Evolutionary conservation across 2,113 vertebrate genomes (phyloP).

Genomic region (Elephas maximus): DNA sequence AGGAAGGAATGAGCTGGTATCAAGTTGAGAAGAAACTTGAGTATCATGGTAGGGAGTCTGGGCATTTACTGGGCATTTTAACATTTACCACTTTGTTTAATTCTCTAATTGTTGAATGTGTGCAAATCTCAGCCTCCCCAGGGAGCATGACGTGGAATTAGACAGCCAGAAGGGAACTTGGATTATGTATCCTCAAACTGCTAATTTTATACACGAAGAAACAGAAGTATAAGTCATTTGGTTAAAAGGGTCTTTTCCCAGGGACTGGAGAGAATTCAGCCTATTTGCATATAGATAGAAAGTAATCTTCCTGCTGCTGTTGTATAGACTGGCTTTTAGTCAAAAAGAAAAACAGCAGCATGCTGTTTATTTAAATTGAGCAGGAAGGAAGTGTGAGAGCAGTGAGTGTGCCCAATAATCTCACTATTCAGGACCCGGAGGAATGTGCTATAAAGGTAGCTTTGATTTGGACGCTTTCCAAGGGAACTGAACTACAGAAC

Average conservation of each 20-base stretch:
- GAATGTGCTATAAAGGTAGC: slow-evolving; percentile 36
- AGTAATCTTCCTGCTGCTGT: slow-evolving; percentile 49
- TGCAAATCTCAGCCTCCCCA: not conserved
- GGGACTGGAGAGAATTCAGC: not conserved
- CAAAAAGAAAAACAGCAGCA: slow-evolving; percentile 74
- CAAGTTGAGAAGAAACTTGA: not conserved
- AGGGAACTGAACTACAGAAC: not conserved
- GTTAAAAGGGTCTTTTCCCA: slow-evolving; percentile 70
- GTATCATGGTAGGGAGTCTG: not conserved
- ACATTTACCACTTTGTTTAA: not conserved
- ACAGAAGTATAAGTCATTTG: slow-evolving; percentile 66
- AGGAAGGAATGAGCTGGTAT: not conserved
- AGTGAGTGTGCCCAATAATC: slow-evolving; percentile 57
- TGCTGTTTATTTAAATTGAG: slow-evolving; percentile 66
- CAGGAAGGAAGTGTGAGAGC: slow-evolving; percentile 71
- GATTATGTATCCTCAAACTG: slow-evolving; percentile 35
- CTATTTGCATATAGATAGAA: slow-evolving; percentile 76
- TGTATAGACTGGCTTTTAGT: slow-evolving; percentile 53
- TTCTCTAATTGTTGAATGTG: not conserved
- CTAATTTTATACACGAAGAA: slow-evolving; percentile 67
- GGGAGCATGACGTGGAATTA: not conserved
- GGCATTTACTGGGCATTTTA: slow-evolving; percentile 8
- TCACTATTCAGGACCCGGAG: slow-evolving; percentile 49
- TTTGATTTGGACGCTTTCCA: slow-evolving; percentile 32
- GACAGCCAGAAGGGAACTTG: not conserved